Conservation (phyloP, 2,888 invertebrate genomes). For the Neocrepidodera transversa region DNA sequence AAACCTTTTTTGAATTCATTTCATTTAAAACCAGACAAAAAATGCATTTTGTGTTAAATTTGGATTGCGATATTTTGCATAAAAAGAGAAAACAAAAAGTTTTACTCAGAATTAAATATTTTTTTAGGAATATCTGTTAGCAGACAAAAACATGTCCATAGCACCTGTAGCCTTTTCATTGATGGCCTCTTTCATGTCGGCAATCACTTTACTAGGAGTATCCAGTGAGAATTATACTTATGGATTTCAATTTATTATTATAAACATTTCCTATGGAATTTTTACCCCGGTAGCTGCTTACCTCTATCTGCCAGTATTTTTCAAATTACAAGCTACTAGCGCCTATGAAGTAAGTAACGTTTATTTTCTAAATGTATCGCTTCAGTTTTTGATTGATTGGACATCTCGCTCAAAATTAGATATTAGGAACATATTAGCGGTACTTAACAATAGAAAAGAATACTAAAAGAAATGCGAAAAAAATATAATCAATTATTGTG, state of each 20-base stretch:
- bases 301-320: conserved; percentile 85
- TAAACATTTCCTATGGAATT: conserved; percentile 77
- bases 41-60: no score
- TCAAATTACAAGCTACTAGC: conserved; percentile 81
- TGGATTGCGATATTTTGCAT: no score
- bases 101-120: conserved; percentile 30
- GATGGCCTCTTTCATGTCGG: conserved; percentile 95
- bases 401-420: no score
- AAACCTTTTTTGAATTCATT: no score
- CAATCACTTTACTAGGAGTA: conserved; percentile 87
- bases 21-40: no score
- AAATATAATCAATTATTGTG: no score
- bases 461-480: no score
- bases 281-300: conserved; percentile 81
- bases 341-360: conserved; percentile 78
- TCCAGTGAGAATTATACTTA: conserved; percentile 86
- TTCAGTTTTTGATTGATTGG: no score
- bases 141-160: conserved; percentile 81
- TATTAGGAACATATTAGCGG: no score
- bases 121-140: conserved; percentile 81
- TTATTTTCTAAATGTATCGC: neutral
- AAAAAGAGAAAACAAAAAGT: no score
- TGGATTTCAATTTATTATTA: conserved; percentile 80
- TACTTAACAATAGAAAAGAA: no score
- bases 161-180: conserved; percentile 85